Percentiles rank a stretch among this genome's conserved stretches.
Evolutionary conservation across 2,888 invertebrate genomes (phyloP).

Genomic region (Polydrusus tereticollis): DNA sequence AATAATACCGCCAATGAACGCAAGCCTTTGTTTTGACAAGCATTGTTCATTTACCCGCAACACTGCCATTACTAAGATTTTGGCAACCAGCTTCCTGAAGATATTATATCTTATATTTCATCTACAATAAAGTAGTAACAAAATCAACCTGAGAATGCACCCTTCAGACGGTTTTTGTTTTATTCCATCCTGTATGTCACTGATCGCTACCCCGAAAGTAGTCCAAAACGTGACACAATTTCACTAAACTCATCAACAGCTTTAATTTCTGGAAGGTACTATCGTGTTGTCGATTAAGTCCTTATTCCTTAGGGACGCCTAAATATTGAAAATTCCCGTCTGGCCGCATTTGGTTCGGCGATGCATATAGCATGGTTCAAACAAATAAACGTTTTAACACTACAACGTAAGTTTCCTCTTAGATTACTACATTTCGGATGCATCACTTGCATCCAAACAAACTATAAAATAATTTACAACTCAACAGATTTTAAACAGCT

Average conservation of each 20-base stretch:
- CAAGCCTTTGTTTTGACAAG: background rate
- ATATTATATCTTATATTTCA: slow-evolving; percentile 11
- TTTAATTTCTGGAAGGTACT: slow-evolving; percentile 3
- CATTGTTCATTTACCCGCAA: background rate
- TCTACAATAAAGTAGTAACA: slow-evolving; percentile 13
- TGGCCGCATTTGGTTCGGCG: slow-evolving; percentile 11
- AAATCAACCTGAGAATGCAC: slow-evolving; percentile 10
- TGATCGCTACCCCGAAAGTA: background rate
- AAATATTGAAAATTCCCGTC: background rate
- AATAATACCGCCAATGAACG: background rate
- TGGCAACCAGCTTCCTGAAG: slow-evolving; percentile 13
- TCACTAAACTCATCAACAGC: background rate
- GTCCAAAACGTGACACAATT: slow-evolving; percentile 9
- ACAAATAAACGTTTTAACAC: slow-evolving; percentile 6
- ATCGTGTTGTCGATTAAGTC: slow-evolving; percentile 11
- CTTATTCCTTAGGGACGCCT: background rate
- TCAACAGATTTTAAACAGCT: slow-evolving; percentile 22
- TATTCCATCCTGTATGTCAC: background rate
- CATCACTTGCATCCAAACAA: slow-evolving; percentile 58
- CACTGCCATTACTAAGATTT: slow-evolving; percentile 9
- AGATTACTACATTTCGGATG: slow-evolving; percentile 46
- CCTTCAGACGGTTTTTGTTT: background rate
- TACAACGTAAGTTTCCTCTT: slow-evolving; percentile 10
- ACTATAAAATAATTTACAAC: slow-evolving; percentile 54
- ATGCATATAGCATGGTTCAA: background rate